phyloP scores from a whole-genome alignment of 2,888 invertebrate genomes.

The Tenthredo scrophulariae region DNA sequence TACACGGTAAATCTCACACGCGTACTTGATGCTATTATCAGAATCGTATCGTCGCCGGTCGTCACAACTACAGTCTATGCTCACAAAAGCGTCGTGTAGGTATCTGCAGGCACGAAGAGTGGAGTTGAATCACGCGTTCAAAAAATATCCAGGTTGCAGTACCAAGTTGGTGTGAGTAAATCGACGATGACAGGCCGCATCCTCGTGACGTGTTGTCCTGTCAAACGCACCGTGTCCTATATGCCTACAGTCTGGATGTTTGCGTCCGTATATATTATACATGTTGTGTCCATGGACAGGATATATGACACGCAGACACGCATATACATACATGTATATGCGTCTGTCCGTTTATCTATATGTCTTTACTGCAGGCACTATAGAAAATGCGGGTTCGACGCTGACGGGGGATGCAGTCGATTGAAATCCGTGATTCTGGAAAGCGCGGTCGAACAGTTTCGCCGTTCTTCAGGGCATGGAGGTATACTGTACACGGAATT shows the following conservation, averaged over 20 bases:
- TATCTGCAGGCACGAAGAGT: not conserved
- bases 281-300: conserved; percentile 16
- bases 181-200: conserved; percentile 49
- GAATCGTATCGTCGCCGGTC: not conserved
- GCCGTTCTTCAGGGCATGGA: not conserved
- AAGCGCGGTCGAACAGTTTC: not conserved
- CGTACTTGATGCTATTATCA: not conserved
- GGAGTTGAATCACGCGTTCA: conserved; percentile 7
- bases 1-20: conserved; percentile 5
- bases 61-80: conserved; percentile 26
- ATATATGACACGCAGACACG: conserved; percentile 25
- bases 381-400: not conserved
- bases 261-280: not conserved
- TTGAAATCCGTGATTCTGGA: not conserved
- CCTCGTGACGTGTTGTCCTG: conserved; percentile 48
- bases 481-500: not conserved
- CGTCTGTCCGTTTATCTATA: not conserved
- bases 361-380: conserved; percentile 13
- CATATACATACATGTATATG: not conserved
- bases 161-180: not conserved
- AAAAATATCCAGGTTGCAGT: conserved; percentile 21
- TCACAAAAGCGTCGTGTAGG: not conserved
- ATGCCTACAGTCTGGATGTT: not conserved
- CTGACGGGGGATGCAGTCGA: conserved; percentile 8
- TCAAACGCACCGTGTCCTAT: conserved; percentile 44